These are phyloP conservation scores for Scaptomyza caliginosa DNA, from an alignment of 2,888 invertebrate genomes.

Conservation along the genomic window DNA sequence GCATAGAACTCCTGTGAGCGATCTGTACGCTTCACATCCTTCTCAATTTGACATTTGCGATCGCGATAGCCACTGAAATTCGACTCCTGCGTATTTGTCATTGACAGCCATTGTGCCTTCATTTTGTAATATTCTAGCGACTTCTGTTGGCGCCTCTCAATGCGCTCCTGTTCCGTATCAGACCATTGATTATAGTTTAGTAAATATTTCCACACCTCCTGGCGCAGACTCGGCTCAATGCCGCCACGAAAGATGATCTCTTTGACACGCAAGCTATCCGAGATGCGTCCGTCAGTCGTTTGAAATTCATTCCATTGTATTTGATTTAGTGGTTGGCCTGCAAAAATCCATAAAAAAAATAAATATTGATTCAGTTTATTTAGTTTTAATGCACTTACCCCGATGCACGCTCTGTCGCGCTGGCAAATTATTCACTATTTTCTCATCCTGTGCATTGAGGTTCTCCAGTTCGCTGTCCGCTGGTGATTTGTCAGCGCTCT, in stretches of 20 bases:
- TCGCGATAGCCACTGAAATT: slow-evolving; percentile 95
- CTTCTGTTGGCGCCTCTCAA: slow-evolving; percentile 88
- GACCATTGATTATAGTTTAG: slow-evolving; percentile 95
- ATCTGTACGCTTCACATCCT: slow-evolving; percentile 98
- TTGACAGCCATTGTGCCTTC: slow-evolving; percentile 98
- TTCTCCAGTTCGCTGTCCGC: slow-evolving; percentile 87
- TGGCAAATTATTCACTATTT: slow-evolving; percentile 76
- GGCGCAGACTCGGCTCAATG: slow-evolving; percentile 89
- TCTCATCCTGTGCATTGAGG: slow-evolving; percentile 77
- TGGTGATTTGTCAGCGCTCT: slow-evolving; percentile 84
- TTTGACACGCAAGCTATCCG: slow-evolving; percentile 90
- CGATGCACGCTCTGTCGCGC: slow-evolving; percentile 77
- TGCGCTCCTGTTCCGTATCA: slow-evolving; percentile 89
- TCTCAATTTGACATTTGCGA: slow-evolving; percentile 96
- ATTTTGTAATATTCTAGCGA: slow-evolving; percentile 95
- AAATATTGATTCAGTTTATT: not conserved
- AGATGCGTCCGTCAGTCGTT: slow-evolving; percentile 92
- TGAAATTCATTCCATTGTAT: slow-evolving; percentile 93
- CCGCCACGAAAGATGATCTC: slow-evolving; percentile 97
- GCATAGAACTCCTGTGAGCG: slow-evolving; percentile 94
- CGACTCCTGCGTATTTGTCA: slow-evolving; percentile 93
- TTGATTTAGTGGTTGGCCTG: slow-evolving; percentile 88
- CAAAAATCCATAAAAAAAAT: no score
- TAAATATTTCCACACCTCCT: slow-evolving; percentile 97
- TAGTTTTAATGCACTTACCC: slow-evolving; percentile 52